phyloP scores from a whole-genome alignment of 2,113 vertebrate genomes.

The Saccopteryx leptura region DNA sequence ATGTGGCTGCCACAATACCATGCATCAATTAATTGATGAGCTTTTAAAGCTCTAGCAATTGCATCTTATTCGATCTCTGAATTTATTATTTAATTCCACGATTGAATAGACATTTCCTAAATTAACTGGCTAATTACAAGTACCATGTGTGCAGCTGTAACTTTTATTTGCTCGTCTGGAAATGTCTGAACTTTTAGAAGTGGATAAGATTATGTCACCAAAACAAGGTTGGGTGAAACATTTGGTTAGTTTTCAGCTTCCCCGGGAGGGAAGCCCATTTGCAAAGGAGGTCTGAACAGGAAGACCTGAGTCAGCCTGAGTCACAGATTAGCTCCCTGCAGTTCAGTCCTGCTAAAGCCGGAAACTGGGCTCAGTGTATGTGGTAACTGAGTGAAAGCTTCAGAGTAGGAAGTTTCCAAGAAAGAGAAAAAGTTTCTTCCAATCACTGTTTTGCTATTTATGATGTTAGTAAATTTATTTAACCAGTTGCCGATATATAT shows the following conservation, averaged over 20 bases:
- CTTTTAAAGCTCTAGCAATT: neutral
- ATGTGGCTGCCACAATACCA: neutral
- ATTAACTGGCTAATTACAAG: neutral
- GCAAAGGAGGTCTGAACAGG: constrained; percentile 24
- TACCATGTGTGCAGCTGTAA: neutral
- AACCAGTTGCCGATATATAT: neutral
- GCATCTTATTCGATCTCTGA: neutral
- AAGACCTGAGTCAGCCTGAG: constrained; percentile 23
- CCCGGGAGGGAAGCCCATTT: constrained; percentile 35
- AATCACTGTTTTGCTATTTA: neutral
- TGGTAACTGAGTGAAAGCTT: constrained; percentile 3
- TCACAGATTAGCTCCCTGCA: constrained; percentile 29
- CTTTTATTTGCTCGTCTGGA: neutral
- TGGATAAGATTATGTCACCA: neutral
- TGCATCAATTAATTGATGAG: neutral
- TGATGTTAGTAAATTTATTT: neutral
- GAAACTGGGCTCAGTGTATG: constrained; percentile 44
- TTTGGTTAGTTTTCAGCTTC: constrained; percentile 48
- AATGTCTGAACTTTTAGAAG: neutral
- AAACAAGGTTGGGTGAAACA: neutral
- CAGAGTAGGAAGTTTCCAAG: constrained; percentile 30
- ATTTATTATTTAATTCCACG: neutral
- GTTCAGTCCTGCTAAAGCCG: neutral
- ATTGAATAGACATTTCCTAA: neutral
- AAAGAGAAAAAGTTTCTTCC: constrained; percentile 23